Base-by-base conservation (phyloP, 92 coral and sea anemone genomes). In the Porites evermanni region DNA sequence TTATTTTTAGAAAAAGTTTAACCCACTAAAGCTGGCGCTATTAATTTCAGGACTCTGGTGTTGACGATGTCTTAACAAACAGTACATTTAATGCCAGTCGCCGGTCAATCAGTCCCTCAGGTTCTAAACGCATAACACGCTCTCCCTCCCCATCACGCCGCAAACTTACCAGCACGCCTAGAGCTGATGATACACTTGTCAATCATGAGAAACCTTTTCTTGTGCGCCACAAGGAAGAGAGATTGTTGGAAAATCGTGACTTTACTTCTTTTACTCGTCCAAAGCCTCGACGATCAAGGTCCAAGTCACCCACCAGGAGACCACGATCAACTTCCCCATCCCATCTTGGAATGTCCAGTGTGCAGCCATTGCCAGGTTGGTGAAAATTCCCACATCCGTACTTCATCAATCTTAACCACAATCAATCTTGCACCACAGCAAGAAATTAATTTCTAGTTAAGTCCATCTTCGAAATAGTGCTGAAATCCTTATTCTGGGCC, bases 201-300 rank as follows among this genome's bases (percentile, higher is more conserved):
- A 89, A 86, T 73, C 98, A 93, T 88, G 88, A 83, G 53, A 89
- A 82, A 64, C 93, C 92, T 26, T 97, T 97, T 90, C 92, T 97
- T 91, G 98, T 97, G 81, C 96, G 95, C 67, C 98, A 91, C 86
- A 97, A 93, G 79, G 99, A 97, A 70, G 87, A 86, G 1, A 91
- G 78, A 69, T 79, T 97, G 86, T 91, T 97, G 92, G 99, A 88
- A 95, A 97, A 88, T 97, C 99, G 99, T 97, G 98, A 97, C 95
- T 97, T 97, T 95, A 67, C 89, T 90, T 87, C 99, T 95, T 97
- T 97, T 93, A 88, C 93, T 91, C 95, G 95, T 93, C 99, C 99
- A 51, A 97, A 97, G 99, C 95, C 98, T 21, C 92, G 98, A 20
- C 89, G 94, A 73, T 91, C 95, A 78, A 87, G 97, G 53, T 92